These are phyloP conservation scores for Salmo trutta DNA, from an alignment of 2,797 vertebrate genomes.

Conservation along the genomic window DNA sequence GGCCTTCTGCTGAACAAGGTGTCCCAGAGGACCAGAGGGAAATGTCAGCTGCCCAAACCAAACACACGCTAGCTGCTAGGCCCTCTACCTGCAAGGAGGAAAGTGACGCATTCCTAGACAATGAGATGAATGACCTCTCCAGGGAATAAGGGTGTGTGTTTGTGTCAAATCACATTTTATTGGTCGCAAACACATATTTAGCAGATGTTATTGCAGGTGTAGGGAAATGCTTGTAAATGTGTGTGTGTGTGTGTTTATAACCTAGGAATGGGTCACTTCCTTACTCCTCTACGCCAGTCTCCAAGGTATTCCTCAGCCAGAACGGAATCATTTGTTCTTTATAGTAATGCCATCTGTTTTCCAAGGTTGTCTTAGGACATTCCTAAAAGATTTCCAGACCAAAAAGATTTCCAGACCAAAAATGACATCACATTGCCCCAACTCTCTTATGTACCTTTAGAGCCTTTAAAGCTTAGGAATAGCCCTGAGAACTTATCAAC, in stretches of 20 bases:
- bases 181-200: no score
- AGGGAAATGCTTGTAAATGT: no score
- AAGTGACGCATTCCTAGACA: slow-evolving; percentile 13
- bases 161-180: no score
- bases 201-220: no score
- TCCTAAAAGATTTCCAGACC: neutral
- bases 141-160: neutral
- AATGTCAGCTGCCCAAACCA: slow-evolving; percentile 7
- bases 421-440: neutral
- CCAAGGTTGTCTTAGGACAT: neutral
- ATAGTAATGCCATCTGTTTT: neutral
- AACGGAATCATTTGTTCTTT: neutral
- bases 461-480: neutral
- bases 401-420: no score
- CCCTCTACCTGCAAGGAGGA: neutral
- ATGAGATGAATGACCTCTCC: neutral
- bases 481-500: neutral
- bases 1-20: slow-evolving; percentile 4
- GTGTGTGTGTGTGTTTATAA: neutral
- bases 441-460: no score
- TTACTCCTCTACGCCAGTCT: neutral
- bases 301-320: neutral
- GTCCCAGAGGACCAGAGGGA: neutral
- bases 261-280: neutral
- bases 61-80: no score